Evolutionary conservation across 1,140 invertebrate genomes (phyloP), one percentile per base, ranked within the genome.

Genomic region (Ostrea denselamellosa): DNA sequence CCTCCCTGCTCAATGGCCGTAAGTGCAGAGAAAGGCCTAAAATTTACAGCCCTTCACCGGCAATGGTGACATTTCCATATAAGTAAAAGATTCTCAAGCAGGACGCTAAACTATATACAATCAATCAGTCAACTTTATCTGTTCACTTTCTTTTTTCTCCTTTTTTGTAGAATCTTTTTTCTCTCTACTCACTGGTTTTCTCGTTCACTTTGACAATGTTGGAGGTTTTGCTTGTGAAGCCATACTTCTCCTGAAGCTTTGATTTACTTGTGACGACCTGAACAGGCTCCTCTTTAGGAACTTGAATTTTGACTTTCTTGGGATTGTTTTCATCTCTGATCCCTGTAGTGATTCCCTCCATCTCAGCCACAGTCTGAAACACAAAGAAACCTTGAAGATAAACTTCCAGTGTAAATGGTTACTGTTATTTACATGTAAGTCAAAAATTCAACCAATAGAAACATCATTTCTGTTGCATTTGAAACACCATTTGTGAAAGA

Each of bases 271-370:
- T 90, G 62, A 85, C 82, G 3, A 25, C 68, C 9, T 53, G 58
- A 5, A 62, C 65, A 54, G 86, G 84, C 51, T 91, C 86, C 8
- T 88, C 84, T 14, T 86, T 56, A 14, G 91, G 90, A 7, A 89
- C 87, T 86, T 91, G 90, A 19, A 93, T 91, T 25, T 90, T 89
- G 17, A 94, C 91, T 87, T 91, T 92, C 54, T 91, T 90, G 19
- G 90, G 84, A 77, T 77, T 77, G 10, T 89, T 88, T 25, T 93
- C 93, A n/a, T 92, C 91, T 81, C 93, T 85, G 34, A 94, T 94
- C 8, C 94, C 94, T 83, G 92, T 90, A 17, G 93, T 93, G 2
- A 94, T 92, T 3, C 93, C 94, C 86, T 94, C 94, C 94, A 94
- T 93, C 87, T 94, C 94, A 53, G 94, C 94, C 25, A 94, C 94